These are phyloP conservation scores for Petaurus breviceps DNA, from an alignment of 2,113 vertebrate genomes.

Conservation along the genomic window DNA sequence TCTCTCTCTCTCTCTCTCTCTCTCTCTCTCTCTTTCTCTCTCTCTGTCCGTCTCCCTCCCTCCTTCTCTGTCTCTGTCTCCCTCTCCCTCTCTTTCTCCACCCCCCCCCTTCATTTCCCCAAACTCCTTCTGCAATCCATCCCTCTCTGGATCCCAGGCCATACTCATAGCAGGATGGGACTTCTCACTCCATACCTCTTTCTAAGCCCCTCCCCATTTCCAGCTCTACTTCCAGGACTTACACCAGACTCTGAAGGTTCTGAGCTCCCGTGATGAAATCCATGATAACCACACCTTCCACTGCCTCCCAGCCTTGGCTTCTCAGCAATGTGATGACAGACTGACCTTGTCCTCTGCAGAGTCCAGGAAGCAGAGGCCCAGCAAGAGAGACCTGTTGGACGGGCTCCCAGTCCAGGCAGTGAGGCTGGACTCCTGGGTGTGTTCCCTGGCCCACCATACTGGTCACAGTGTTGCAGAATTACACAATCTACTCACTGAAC, in stretches of 20 bases:
- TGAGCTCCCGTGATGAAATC: not conserved
- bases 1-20: not conserved
- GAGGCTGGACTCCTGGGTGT: not conserved
- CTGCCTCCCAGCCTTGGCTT: not conserved
- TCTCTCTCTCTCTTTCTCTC: not conserved
- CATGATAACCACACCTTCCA: not conserved
- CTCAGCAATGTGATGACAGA: not conserved
- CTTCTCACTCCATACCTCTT: not conserved
- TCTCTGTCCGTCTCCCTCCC: not conserved
- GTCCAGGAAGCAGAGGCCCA: slow-evolving; percentile 1
- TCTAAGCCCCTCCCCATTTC: not conserved
- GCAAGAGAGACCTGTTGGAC: not conserved
- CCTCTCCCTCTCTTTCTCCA: not conserved
- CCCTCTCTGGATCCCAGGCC: not conserved
- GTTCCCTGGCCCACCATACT: not conserved
- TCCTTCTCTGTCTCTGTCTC: not conserved
- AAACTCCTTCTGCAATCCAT: not conserved
- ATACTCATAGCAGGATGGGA: not conserved
- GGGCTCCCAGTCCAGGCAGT: not conserved
- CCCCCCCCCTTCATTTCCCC: not conserved
- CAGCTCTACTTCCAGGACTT: not conserved
- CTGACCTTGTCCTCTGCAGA: not conserved
- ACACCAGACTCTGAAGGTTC: not conserved
- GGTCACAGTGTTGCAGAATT: not conserved
- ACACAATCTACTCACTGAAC: not conserved